These are phyloP conservation scores for Clarias magur DNA, from an alignment of 2,113 vertebrate species.

Conservation along the genomic window DNA sequence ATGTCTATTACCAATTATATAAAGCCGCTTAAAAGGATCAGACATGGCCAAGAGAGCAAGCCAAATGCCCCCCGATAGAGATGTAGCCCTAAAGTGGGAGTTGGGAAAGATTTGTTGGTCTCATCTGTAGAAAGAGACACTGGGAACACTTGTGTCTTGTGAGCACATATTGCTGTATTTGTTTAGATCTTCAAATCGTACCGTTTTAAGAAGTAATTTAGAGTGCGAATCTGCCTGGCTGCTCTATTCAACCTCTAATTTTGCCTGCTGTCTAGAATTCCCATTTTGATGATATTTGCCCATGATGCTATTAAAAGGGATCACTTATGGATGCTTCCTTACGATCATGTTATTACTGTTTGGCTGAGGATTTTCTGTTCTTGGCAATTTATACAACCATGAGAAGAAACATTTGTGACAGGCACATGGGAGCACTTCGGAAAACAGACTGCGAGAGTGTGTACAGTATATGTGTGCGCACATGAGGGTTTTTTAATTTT, in stretches of 20 bases:
- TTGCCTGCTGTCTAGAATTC: neutral
- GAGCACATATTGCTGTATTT: neutral
- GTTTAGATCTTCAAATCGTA: neutral
- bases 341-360: neutral
- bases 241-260: neutral
- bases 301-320: neutral
- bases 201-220: neutral
- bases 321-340: neutral
- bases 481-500: too few species aligned
- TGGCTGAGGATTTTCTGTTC: neutral
- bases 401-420: neutral
- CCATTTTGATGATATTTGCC: conserved; percentile 12
- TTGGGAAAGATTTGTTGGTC: neutral
- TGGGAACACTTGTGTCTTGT: neutral
- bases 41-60: neutral
- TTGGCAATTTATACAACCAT: neutral
- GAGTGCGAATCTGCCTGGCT: neutral
- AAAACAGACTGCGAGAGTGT: neutral
- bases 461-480: neutral
- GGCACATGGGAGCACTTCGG: neutral
- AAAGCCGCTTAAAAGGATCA: conserved; percentile 17
- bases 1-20: conserved; percentile 6
- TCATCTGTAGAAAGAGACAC: neutral
- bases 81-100: neutral
- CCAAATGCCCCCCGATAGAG: conserved; percentile 7